phyloP scores from a whole-genome alignment of 37 sponge, comb jelly and placozoan species.

The Crambe crambe region DNA sequence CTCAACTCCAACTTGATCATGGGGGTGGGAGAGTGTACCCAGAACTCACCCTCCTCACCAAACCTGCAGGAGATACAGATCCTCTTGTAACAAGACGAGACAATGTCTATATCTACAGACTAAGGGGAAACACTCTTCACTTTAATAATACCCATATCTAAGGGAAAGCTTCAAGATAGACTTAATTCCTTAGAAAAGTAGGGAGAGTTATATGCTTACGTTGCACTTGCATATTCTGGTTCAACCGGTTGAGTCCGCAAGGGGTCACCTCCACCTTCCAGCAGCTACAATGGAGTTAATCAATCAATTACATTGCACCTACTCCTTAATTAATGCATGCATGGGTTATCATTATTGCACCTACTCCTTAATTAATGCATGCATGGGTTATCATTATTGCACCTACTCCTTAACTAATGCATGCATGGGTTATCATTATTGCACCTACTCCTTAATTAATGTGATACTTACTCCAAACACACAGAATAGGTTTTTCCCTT shows the following conservation, averaged over 20 bases:
- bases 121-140: background rate
- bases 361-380: no score
- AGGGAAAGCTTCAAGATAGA: background rate
- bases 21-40: slow-evolving; percentile 62
- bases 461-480: slow-evolving; percentile 44
- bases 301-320: background rate
- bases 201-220: background rate
- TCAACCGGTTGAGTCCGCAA: slow-evolving; percentile 7
- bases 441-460: background rate
- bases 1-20: slow-evolving; percentile 41
- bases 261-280: slow-evolving; percentile 13
- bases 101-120: no score
- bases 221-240: background rate
- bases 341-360: no score
- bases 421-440: no score
- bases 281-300: slow-evolving; percentile 11
- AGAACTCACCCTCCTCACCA: slow-evolving; percentile 50
- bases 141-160: no score
- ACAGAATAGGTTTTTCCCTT: slow-evolving; percentile 34
- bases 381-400: no score
- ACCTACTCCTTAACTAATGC: background rate
- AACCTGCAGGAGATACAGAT: slow-evolving; percentile 31
- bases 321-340: no score
- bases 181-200: background rate
- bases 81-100: background rate